phyloP scores from a whole-genome alignment of 2,797 vertebrate species.

The Tauraco hartlaubi region DNA sequence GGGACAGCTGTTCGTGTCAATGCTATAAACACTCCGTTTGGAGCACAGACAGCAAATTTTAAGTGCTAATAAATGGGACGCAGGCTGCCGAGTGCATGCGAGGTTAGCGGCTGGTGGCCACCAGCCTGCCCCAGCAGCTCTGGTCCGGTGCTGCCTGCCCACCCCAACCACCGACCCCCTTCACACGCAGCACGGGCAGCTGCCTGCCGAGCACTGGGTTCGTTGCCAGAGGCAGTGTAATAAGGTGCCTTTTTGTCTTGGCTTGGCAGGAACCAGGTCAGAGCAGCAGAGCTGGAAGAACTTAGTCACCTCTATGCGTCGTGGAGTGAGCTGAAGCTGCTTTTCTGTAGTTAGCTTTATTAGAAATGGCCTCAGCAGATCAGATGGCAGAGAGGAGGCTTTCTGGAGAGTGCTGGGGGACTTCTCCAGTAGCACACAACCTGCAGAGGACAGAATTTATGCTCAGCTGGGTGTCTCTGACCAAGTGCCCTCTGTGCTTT shows the following conservation, averaged over 20 bases:
- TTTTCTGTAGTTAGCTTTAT: neutral
- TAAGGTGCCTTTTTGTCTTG: neutral
- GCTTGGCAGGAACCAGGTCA: neutral
- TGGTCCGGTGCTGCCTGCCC: neutral
- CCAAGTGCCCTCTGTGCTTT: neutral
- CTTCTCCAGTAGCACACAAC: neutral
- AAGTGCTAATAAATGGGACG: conserved; percentile 25
- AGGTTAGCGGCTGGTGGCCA: neutral
- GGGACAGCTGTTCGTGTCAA: conserved; percentile 40
- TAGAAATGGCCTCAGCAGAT: neutral
- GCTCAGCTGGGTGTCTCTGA: neutral
- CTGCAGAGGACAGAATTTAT: neutral
- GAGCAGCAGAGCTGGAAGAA: neutral
- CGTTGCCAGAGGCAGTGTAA: neutral
- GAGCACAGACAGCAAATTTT: neutral
- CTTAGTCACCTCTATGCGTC: neutral
- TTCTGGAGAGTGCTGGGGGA: neutral
- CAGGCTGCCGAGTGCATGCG: neutral
- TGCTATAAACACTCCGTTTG: conserved; percentile 42
- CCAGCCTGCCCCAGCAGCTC: neutral
- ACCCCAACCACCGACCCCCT: neutral
- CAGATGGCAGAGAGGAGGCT: neutral
- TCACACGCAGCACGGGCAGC: rapidly evolving
- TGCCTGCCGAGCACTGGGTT: neutral
- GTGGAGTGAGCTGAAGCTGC: neutral